Evolutionary conservation across 2,888 invertebrate genomes (phyloP).

Genomic region (Blastobasis adustella): DNA sequence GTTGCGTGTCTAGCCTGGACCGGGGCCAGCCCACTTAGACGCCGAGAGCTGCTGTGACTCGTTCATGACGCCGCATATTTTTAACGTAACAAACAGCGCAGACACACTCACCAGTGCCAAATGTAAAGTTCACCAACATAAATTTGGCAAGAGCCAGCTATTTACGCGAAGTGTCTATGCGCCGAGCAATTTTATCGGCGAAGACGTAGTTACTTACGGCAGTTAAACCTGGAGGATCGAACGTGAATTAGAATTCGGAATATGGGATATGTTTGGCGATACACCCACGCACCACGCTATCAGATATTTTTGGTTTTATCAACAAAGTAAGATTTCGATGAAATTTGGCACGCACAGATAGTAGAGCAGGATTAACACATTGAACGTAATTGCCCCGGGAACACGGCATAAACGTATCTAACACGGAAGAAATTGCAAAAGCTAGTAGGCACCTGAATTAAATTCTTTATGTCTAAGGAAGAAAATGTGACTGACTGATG

Average conservation of each 20-base stretch:
- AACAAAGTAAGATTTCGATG: neutral
- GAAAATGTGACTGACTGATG: too few species aligned
- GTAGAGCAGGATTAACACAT: too few species aligned
- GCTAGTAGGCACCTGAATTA: too few species aligned
- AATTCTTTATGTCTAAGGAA: too few species aligned
- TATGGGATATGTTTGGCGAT: too few species aligned
- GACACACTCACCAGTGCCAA: conserved; percentile 64
- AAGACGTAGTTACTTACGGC: neutral
- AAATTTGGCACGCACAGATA: neutral
- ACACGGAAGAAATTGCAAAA: too few species aligned
- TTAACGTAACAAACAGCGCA: conserved; percentile 68
- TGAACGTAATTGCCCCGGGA: too few species aligned
- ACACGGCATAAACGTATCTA: too few species aligned
- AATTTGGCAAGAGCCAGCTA: conserved; percentile 64
- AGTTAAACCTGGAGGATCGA: neutral
- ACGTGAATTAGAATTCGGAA: too few species aligned
- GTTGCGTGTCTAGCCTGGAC: conserved; percentile 44
- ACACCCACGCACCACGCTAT: too few species aligned
- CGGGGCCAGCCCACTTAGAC: conserved; percentile 52
- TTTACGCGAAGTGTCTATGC: conserved; percentile 56
- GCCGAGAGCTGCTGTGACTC: conserved; percentile 53
- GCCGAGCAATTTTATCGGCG: conserved; percentile 12
- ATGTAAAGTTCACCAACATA: conserved; percentile 72
- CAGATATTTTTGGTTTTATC: neutral
- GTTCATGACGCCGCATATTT: conserved; percentile 71